Evolutionary conservation across 35 echinoderm and acorn worm genomes (phyloP).

Genomic region (Ptychodera flava): DNA sequence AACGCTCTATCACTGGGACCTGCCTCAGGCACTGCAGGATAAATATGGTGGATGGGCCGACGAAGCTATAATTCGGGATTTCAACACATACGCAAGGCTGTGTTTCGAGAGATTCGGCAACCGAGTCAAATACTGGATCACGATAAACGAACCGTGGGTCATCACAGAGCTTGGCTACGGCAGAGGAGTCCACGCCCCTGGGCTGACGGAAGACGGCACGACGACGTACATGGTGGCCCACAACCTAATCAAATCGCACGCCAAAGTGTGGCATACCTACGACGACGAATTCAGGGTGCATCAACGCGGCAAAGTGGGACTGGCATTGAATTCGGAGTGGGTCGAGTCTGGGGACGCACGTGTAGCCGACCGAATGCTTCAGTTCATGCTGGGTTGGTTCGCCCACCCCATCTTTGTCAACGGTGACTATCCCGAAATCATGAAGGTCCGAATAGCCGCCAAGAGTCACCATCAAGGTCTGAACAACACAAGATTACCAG

Average conservation of each 20-base stretch:
- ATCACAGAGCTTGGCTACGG: constrained; percentile 58
- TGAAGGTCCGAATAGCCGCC: constrained; percentile 59
- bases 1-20: constrained; percentile 77
- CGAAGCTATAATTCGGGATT: constrained; percentile 63
- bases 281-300: constrained; percentile 53
- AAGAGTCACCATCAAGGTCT: constrained; percentile 69
- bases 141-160: constrained; percentile 75
- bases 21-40: constrained; percentile 58
- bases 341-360: constrained; percentile 40
- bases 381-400: constrained; percentile 92
- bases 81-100: constrained; percentile 75
- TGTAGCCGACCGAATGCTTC: constrained; percentile 55
- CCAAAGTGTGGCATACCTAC: constrained; percentile 71
- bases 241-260: constrained; percentile 79
- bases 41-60: constrained; percentile 73
- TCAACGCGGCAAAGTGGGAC: constrained; percentile 33
- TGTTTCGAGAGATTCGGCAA: constrained; percentile 76
- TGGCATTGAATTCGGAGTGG: constrained; percentile 57
- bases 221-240: constrained; percentile 46
- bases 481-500: constrained; percentile 48
- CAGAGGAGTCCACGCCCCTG: constrained; percentile 52
- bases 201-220: constrained; percentile 42
- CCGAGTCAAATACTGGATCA: constrained; percentile 79
- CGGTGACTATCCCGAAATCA: constrained; percentile 84
- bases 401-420: constrained; percentile 77